Conservation (phyloP, 2,113 vertebrate species). For the Dipodomys ordii region DNA sequence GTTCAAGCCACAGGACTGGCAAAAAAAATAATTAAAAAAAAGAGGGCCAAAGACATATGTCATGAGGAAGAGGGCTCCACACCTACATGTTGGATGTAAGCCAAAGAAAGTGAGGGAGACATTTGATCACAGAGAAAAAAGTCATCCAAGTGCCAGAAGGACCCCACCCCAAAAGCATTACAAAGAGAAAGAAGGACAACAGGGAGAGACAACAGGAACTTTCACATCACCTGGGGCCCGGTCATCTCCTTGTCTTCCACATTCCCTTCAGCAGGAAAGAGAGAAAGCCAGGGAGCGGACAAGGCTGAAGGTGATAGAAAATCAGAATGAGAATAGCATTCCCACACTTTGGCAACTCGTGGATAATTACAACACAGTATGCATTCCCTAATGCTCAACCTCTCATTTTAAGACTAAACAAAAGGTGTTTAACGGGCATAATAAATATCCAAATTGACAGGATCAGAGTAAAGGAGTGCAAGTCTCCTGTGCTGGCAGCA, state of each 20-base stretch:
- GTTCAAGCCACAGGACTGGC: no score
- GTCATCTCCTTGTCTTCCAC: constrained; percentile 79
- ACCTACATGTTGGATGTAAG: not conserved
- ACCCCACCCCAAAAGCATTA: not conserved
- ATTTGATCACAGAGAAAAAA: constrained; percentile 5
- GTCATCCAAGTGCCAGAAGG: constrained; percentile 6
- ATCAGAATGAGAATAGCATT: constrained; percentile 72
- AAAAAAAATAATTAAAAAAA: not conserved
- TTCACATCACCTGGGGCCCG: constrained; percentile 79
- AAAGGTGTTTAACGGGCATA: not conserved
- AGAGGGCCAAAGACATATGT: constrained; percentile 20
- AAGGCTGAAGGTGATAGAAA: constrained; percentile 81
- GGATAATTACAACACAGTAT: not conserved
- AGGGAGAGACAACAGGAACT: constrained; percentile 39
- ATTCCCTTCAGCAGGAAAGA: constrained; percentile 81
- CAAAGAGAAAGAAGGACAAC: not conserved
- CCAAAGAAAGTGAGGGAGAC: not conserved
- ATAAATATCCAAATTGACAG: not conserved
- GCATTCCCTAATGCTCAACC: constrained; percentile 13
- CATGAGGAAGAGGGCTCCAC: constrained; percentile 25
- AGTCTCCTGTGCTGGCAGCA: not conserved
- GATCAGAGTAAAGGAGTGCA: not conserved
- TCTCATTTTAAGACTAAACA: constrained; percentile 53
- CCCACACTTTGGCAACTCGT: constrained; percentile 9
- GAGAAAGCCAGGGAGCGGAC: constrained; percentile 80